Conservation (phyloP, 2,888 invertebrate species). For the Drosophila subsilvestris region DNA sequence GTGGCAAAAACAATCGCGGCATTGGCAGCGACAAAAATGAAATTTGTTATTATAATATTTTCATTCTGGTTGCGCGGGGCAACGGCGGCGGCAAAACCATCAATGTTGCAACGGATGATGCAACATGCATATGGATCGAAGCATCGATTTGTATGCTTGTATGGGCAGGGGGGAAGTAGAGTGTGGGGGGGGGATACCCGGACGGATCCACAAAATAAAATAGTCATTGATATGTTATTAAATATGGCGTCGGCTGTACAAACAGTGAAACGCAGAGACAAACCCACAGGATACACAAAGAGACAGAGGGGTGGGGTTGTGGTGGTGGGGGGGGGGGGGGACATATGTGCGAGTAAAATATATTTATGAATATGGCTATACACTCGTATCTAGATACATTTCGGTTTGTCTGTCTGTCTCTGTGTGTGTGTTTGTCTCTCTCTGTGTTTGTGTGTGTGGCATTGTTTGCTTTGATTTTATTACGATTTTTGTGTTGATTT, state of each 20-base stretch:
- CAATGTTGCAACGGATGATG: background rate
- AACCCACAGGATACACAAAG: conserved; percentile 17
- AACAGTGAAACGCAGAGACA: conserved; percentile 41
- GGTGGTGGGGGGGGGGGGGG: background rate
- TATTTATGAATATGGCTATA: conserved; percentile 32
- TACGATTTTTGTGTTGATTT: conserved; percentile 74
- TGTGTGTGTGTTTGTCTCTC: background rate
- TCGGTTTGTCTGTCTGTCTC: conserved; percentile 1
- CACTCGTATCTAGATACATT: conserved; percentile 20
- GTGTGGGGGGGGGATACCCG: background rate
- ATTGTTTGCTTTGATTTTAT: conserved; percentile 76
- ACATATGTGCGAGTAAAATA: conserved; percentile 4
- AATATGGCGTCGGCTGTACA: conserved; percentile 67
- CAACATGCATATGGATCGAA: conserved; percentile 1
- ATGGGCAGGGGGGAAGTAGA: background rate
- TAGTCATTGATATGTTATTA: conserved; percentile 73
- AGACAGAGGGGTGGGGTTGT: background rate
- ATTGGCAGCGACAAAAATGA: conserved; percentile 10
- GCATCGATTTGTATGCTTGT: conserved; percentile 8
- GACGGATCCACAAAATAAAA: conserved; percentile 52
- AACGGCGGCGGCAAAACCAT: background rate
- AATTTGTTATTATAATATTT: conserved; percentile 20
- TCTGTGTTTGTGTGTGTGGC: conserved; percentile 39
- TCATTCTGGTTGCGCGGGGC: conserved; percentile 6
- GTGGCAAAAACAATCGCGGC: conserved; percentile 6